These are phyloP conservation scores for Ichneumoninae sp. DNA, from an alignment of 2,888 invertebrate species.

Conservation along the genomic window DNA sequence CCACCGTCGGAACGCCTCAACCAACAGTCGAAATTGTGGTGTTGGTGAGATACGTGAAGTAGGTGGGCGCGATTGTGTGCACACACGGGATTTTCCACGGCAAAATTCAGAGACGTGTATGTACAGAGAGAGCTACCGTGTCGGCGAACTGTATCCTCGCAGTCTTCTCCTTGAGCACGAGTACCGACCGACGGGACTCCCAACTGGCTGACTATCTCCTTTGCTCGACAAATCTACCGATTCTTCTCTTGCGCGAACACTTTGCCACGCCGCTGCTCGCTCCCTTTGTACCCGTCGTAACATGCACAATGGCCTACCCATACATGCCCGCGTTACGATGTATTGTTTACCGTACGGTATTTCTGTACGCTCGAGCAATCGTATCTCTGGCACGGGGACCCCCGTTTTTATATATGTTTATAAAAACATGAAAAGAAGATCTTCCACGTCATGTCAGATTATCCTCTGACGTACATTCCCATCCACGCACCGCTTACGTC, in stretches of 20 bases:
- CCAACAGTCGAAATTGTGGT: slow-evolving; percentile 23
- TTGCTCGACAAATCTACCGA: slow-evolving; percentile 67
- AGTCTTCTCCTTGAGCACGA: slow-evolving; percentile 56
- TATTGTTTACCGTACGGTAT: slow-evolving; percentile 44
- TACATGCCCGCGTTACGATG: neutral
- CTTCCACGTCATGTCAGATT: slow-evolving; percentile 21
- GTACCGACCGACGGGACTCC: slow-evolving; percentile 55
- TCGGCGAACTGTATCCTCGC: slow-evolving; percentile 49
- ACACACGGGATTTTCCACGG: slow-evolving; percentile 26
- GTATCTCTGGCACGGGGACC: slow-evolving; percentile 61
- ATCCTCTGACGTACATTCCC: slow-evolving; percentile 23
- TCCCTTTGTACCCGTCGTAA: slow-evolving; percentile 18
- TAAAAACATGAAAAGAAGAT: slow-evolving; percentile 18
- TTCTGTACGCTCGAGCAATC: slow-evolving; percentile 54
- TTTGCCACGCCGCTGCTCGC: slow-evolving; percentile 51
- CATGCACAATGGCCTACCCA: neutral
- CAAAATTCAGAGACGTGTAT: slow-evolving; percentile 32
- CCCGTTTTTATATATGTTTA: slow-evolving; percentile 1
- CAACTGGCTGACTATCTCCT: slow-evolving; percentile 63
- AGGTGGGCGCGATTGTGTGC: neutral
- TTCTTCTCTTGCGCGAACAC: slow-evolving; percentile 64
- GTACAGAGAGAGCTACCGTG: slow-evolving; percentile 1
- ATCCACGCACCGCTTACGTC: neutral
- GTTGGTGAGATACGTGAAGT: slow-evolving; percentile 17
- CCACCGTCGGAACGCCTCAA: slow-evolving; percentile 11